These are phyloP conservation scores for Babylonia areolata DNA, from an alignment of 1,140 invertebrate genomes.

Conservation along the genomic window DNA sequence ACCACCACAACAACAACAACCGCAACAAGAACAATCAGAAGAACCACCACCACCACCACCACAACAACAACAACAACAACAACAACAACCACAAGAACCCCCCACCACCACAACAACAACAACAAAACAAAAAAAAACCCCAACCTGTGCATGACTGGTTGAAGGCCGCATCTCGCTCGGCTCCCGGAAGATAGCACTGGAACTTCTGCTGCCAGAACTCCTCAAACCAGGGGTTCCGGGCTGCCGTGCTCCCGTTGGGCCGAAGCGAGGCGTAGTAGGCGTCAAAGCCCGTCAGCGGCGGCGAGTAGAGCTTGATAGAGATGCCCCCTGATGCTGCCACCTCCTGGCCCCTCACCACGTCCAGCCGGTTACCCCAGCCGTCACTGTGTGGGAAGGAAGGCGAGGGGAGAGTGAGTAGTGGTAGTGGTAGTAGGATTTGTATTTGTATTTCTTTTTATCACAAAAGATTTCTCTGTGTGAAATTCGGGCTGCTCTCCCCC, in stretches of 20 bases:
- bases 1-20: too few species aligned
- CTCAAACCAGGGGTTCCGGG: conserved; percentile 85
- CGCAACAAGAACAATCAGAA: too few species aligned
- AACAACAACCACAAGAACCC: not conserved
- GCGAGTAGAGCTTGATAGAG: conserved; percentile 85
- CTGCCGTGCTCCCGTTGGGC: conserved; percentile 79
- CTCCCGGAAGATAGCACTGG: conserved; percentile 78
- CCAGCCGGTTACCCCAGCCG: conserved; percentile 85
- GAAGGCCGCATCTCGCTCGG: conserved; percentile 35
- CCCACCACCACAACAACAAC: not conserved
- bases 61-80: not conserved
- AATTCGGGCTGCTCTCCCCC: too few species aligned
- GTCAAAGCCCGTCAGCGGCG: conserved; percentile 83
- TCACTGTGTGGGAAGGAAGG: too few species aligned
- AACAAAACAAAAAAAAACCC: conserved; percentile 15
- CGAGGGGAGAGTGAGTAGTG: too few species aligned
- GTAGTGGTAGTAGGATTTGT: too few species aligned
- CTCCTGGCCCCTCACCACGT: conserved; percentile 84
- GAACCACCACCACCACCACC: not conserved
- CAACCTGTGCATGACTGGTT: conserved; percentile 68
- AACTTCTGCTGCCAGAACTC: conserved; percentile 87
- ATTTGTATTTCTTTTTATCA: too few species aligned
- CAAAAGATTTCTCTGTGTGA: too few species aligned
- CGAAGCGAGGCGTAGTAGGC: conserved; percentile 83
- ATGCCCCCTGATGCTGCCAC: conserved; percentile 84